Evolutionary conservation across 2,888 invertebrate genomes (phyloP).

Genomic region (Pelosia muscerda): DNA sequence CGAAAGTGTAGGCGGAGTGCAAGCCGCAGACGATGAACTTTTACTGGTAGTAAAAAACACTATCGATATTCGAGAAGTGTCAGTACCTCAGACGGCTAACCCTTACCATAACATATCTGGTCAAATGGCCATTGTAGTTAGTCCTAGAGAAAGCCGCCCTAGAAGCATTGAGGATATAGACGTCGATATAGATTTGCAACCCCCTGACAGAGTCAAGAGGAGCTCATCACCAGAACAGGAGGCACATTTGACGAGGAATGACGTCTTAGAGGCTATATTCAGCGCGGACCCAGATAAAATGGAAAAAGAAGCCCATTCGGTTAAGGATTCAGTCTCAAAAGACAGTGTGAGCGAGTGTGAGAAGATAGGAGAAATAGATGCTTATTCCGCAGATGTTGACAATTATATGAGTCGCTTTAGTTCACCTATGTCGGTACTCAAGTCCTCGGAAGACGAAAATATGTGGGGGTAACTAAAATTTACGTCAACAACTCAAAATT

Average conservation of each 20-base stretch:
- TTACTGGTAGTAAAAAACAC: slow-evolving; percentile 66
- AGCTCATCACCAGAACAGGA: slow-evolving; percentile 51
- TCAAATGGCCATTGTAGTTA: slow-evolving; percentile 67
- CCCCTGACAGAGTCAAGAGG: slow-evolving; percentile 14
- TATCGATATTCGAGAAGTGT: slow-evolving; percentile 44
- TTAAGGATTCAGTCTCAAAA: slow-evolving; percentile 35
- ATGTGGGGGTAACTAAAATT: slow-evolving; percentile 68
- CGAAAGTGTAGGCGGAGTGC: slow-evolving; percentile 57
- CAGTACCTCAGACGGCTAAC: slow-evolving; percentile 34
- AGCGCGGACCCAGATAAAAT: slow-evolving; percentile 51
- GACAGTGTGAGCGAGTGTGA: slow-evolving; percentile 44
- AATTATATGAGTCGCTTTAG: slow-evolving; percentile 67
- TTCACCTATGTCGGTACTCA: slow-evolving; percentile 69
- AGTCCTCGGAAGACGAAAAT: slow-evolving; percentile 71
- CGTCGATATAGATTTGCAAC: background rate
- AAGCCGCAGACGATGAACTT: slow-evolving; percentile 52
- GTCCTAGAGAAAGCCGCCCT: slow-evolving; percentile 55
- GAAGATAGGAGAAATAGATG: slow-evolving; percentile 55
- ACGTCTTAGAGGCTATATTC: slow-evolving; percentile 64
- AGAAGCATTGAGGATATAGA: slow-evolving; percentile 7
- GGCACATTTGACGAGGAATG: slow-evolving; percentile 54
- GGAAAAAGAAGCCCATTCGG: slow-evolving; percentile 59
- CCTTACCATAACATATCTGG: slow-evolving; percentile 44
- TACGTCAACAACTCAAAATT: background rate
- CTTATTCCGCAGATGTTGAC: slow-evolving; percentile 73